Percentiles rank a stretch among this genome's conserved stretches.
Conservation (phyloP, 2,797 vertebrate genomes). For the Acanthornis magna region DNA sequence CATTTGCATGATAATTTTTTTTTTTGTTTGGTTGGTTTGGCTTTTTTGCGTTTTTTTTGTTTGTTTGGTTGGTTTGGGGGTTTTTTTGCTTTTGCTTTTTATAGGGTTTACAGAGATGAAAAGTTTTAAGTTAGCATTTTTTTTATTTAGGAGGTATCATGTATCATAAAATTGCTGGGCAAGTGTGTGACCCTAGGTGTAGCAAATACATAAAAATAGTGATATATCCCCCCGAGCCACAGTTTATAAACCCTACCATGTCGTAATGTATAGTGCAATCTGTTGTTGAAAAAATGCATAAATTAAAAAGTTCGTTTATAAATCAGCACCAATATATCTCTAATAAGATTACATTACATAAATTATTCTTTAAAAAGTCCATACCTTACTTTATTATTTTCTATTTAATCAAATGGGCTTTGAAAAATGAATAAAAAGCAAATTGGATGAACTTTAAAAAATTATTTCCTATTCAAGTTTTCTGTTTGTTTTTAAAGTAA, state of each 20-base stretch:
- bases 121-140: neutral
- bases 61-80: too few relatives aligned
- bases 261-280: slow-evolving; percentile 80
- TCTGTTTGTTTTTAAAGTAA: slow-evolving; percentile 61
- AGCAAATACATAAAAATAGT: slow-evolving; percentile 74
- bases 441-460: slow-evolving; percentile 68
- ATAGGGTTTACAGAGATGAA: slow-evolving; percentile 69
- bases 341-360: slow-evolving; percentile 74
- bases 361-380: slow-evolving; percentile 71
- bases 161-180: slow-evolving; percentile 66
- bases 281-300: slow-evolving; percentile 74
- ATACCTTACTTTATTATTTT: slow-evolving; percentile 57
- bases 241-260: slow-evolving; percentile 76
- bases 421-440: slow-evolving; percentile 68
- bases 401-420: slow-evolving; percentile 69
- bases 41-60: neutral
- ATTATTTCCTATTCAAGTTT: slow-evolving; percentile 76
- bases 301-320: slow-evolving; percentile 75
- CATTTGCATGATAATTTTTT: slow-evolving; percentile 41
- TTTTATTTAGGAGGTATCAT: slow-evolving; percentile 67
- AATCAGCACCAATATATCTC: slow-evolving; percentile 72
- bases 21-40: too few relatives aligned
- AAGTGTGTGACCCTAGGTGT: slow-evolving; percentile 61
- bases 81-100: neutral
- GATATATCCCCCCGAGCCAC: slow-evolving; percentile 69